Evolutionary conservation across 2,888 invertebrate species (phyloP).

Genomic region (Eupeodes latifasciatus): DNA sequence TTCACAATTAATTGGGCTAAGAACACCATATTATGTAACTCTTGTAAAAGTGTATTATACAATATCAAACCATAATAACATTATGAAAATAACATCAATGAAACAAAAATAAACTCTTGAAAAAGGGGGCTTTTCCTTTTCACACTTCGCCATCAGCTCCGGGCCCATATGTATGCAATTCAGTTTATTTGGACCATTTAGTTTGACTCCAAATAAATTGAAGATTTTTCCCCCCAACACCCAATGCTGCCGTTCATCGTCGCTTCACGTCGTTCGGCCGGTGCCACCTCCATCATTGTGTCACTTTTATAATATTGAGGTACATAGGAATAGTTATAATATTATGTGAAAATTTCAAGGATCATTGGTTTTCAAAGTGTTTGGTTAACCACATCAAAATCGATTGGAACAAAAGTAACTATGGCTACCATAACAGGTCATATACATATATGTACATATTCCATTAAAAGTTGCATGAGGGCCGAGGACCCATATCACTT

Average conservation of each 20-base stretch:
- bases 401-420: conserved; percentile 60
- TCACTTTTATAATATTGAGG: background rate
- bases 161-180: conserved; percentile 27
- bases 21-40: background rate
- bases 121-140: conserved; percentile 5
- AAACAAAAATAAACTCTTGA: background rate
- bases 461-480: background rate
- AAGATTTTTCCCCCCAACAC: background rate
- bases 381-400: conserved; percentile 72
- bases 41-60: background rate
- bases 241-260: background rate
- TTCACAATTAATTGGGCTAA: too few species aligned
- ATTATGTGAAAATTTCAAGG: conserved; percentile 66
- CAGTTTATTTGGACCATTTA: conserved; percentile 44
- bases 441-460: background rate
- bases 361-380: conserved; percentile 69
- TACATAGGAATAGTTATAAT: background rate
- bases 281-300: background rate
- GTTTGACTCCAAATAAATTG: conserved; percentile 42
- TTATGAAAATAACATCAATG: background rate
- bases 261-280: too few species aligned
- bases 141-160: conserved; percentile 18
- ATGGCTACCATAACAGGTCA: conserved; percentile 25
- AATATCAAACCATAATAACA: background rate
- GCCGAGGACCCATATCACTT: background rate